Conservation (phyloP, 2,797 vertebrate species). For the Pangasius macronema region DNA sequence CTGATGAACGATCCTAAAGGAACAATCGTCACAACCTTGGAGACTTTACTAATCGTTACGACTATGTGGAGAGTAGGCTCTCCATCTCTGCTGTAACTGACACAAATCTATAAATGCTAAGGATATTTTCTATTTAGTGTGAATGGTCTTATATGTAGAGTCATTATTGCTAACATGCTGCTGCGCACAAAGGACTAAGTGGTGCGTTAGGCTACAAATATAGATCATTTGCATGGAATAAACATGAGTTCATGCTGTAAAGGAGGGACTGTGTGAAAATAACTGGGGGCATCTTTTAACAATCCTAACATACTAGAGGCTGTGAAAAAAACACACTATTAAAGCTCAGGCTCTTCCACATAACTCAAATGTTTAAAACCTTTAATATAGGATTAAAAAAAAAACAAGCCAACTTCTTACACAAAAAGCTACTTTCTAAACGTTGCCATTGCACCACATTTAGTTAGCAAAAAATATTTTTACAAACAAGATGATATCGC, state of each 20-base stretch:
- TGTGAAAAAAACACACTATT: not conserved
- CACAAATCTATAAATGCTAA: slow-evolving; percentile 1
- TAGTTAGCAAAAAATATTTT: slow-evolving; percentile 83
- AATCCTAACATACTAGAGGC: not conserved
- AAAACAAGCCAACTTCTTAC: slow-evolving; percentile 11
- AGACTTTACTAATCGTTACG: too few relatives aligned
- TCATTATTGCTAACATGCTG: slow-evolving; percentile 10
- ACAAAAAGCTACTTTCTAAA: slow-evolving; percentile 65
- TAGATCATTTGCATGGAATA: slow-evolving; percentile 7
- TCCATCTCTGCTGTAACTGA: not conserved
- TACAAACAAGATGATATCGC: slow-evolving; percentile 85
- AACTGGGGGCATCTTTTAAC: slow-evolving; percentile 3
- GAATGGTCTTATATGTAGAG: not conserved
- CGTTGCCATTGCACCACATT: slow-evolving; percentile 76
- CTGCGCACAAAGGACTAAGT: not conserved
- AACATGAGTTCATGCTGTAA: not conserved
- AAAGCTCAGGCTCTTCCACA: not conserved
- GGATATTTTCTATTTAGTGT: not conserved
- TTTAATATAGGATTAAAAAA: not conserved
- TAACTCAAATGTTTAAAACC: not conserved
- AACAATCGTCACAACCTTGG: too few relatives aligned
- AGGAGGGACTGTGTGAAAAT: not conserved
- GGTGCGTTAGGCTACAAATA: slow-evolving; percentile 20
- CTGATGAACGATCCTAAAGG: too few relatives aligned
- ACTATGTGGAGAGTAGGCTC: too few relatives aligned